Evolutionary conservation across 1,140 invertebrate species (phyloP).

Genomic region (Coenobita brevimanus): DNA sequence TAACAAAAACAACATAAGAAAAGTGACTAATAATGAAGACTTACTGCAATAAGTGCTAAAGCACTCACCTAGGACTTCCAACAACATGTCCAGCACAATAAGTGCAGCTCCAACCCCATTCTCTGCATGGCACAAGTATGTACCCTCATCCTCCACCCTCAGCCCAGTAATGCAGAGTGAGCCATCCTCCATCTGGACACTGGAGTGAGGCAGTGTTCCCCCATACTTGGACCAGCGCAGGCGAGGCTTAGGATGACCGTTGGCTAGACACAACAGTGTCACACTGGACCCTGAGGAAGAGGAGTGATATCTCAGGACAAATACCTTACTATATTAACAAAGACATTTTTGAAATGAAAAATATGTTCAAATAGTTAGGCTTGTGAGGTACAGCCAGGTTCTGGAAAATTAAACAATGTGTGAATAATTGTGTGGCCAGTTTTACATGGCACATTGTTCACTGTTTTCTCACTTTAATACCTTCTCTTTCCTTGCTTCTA

Average conservation of each 20-base stretch:
- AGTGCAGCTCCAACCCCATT: conserved; percentile 29
- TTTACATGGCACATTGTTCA: no score
- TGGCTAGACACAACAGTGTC: conserved; percentile 33
- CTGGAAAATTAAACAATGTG: no score
- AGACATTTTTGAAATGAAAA: no score
- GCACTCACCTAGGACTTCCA: conserved; percentile 42
- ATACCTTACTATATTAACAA: not conserved
- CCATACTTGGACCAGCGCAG: conserved; percentile 45
- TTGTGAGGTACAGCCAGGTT: no score
- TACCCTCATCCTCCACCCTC: conserved; percentile 36
- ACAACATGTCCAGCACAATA: conserved; percentile 6
- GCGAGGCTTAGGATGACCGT: conserved; percentile 36
- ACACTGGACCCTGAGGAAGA: conserved; percentile 22
- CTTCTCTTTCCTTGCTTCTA: no score
- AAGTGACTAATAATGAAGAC: no score
- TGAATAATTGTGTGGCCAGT: no score
- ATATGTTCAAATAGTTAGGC: no score
- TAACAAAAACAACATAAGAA: no score
- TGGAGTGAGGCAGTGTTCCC: conserved; percentile 20
- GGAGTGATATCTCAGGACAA: not conserved
- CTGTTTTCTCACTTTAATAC: no score
- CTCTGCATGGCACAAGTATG: conserved; percentile 55
- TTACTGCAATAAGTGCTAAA: not conserved
- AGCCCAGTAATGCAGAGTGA: conserved; percentile 29
- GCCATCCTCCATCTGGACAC: conserved; percentile 26